Percentiles rank a stretch among this genome's conserved stretches.
phyloP scores from a whole-genome alignment of 2,888 invertebrate genomes.

The Apodemia zela region DNA sequence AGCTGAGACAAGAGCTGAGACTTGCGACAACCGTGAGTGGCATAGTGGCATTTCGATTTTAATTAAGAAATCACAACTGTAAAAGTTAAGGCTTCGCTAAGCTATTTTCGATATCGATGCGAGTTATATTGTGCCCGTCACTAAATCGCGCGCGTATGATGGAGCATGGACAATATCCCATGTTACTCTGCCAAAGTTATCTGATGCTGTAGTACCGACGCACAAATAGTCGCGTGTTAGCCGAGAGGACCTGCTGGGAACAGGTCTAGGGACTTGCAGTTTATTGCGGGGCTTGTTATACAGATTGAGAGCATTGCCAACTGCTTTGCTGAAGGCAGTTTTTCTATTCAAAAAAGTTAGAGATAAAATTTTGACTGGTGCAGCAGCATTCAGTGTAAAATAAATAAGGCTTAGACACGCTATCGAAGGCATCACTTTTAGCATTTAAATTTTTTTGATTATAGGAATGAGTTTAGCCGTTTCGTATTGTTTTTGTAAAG shows the following conservation, averaged over 20 bases:
- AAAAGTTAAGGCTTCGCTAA: background rate
- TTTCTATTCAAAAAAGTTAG: background rate
- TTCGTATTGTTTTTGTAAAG: too few relatives aligned
- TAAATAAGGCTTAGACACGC: too few relatives aligned
- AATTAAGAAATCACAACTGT: background rate
- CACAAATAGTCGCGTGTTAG: conserved; percentile 36
- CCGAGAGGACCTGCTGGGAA: conserved; percentile 24
- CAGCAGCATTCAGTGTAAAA: too few relatives aligned
- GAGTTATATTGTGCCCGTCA: conserved; percentile 33
- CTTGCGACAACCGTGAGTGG: too few relatives aligned
- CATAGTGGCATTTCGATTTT: background rate
- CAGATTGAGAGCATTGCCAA: background rate
- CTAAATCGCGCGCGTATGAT: conserved; percentile 50
- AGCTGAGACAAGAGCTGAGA: too few relatives aligned
- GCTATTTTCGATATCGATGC: conserved; percentile 24
- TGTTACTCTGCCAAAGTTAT: conserved; percentile 34
- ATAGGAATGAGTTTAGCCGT: too few relatives aligned
- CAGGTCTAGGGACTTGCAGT: conserved; percentile 12
- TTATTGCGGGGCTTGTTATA: conserved; percentile 1
- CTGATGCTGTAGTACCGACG: conserved; percentile 30
- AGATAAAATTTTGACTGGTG: too few relatives aligned
- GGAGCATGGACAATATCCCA: conserved; percentile 51
- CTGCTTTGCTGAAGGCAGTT: background rate
- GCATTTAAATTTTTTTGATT: too few relatives aligned
- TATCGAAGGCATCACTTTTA: too few relatives aligned